Percentiles rank a stretch among this genome's conserved stretches.
These are phyloP conservation scores for Apoda limacodes DNA, from an alignment of 2,888 invertebrate genomes.

Conservation along the genomic window DNA sequence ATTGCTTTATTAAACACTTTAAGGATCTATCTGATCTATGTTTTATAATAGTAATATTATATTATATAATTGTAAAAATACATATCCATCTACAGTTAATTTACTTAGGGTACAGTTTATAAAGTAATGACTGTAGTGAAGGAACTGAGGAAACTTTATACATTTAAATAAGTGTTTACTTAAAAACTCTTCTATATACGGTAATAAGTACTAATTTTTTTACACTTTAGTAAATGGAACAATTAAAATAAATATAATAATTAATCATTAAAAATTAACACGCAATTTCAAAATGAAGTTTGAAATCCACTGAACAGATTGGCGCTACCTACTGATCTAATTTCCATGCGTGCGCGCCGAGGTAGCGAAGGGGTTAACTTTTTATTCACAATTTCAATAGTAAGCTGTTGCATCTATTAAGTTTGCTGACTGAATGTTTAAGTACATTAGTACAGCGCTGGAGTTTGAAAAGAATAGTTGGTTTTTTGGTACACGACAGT, in stretches of 20 bases:
- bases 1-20: too few species aligned
- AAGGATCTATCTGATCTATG: too few species aligned
- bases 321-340: slow-evolving; percentile 66
- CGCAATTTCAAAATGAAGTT: slow-evolving; percentile 21
- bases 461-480: slow-evolving; percentile 49
- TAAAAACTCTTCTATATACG: too few species aligned
- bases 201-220: slow-evolving; percentile 1
- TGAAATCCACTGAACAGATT: slow-evolving; percentile 31
- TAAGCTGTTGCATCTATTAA: slow-evolving; percentile 58
- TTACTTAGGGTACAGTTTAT: too few species aligned
- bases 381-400: slow-evolving; percentile 56
- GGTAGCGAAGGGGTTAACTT: slow-evolving; percentile 56
- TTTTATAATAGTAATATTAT: too few species aligned
- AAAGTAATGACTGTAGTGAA: too few species aligned
- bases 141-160: too few species aligned
- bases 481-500: slow-evolving; percentile 17
- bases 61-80: too few species aligned
- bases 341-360: slow-evolving; percentile 64
- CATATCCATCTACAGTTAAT: too few species aligned
- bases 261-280: slow-evolving; percentile 1
- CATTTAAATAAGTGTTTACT: too few species aligned
- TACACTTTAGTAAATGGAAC: too few species aligned
- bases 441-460: slow-evolving; percentile 56
- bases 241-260: background rate
- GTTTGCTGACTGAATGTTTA: slow-evolving; percentile 41